Percentiles rank a stretch among this genome's conserved stretches.
phyloP scores from a whole-genome alignment of 2,888 invertebrate species.

The Zele albiditarsus region DNA sequence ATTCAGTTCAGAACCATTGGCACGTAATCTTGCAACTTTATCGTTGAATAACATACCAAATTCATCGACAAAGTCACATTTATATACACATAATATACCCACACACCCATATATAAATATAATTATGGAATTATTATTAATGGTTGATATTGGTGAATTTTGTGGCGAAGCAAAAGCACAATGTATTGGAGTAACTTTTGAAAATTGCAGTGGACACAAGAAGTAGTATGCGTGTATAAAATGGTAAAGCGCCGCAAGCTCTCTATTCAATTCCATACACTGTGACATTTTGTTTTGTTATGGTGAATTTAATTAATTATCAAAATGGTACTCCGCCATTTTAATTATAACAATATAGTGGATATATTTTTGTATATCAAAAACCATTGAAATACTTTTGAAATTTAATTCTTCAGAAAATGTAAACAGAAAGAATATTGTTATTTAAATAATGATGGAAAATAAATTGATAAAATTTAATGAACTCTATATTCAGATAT shows the following conservation, averaged over 20 bases:
- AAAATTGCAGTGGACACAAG: background rate
- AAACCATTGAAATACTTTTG: background rate
- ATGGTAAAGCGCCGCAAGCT: background rate
- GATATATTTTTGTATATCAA: background rate
- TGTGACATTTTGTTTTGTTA: background rate
- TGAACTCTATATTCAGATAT: background rate
- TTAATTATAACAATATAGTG: background rate
- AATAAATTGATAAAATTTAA: background rate
- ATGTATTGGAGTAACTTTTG: background rate
- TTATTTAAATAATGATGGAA: background rate
- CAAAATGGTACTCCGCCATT: background rate
- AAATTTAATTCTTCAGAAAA: background rate
- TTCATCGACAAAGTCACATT: conserved; percentile 31
- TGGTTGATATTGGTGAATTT: background rate
- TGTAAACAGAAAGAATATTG: background rate
- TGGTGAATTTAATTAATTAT: conserved; percentile 1
- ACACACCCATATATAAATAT: background rate
- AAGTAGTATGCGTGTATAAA: background rate
- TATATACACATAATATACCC: background rate
- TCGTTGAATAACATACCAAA: conserved; percentile 23
- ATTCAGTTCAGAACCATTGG: conserved; percentile 34
- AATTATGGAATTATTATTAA: conserved; percentile 3
- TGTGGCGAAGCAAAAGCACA: background rate
- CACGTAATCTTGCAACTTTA: conserved; percentile 45
- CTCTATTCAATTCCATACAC: background rate